Evolutionary conservation across 2,113 vertebrate species (phyloP).

Genomic region (Zosterops hypoxanthus): DNA sequence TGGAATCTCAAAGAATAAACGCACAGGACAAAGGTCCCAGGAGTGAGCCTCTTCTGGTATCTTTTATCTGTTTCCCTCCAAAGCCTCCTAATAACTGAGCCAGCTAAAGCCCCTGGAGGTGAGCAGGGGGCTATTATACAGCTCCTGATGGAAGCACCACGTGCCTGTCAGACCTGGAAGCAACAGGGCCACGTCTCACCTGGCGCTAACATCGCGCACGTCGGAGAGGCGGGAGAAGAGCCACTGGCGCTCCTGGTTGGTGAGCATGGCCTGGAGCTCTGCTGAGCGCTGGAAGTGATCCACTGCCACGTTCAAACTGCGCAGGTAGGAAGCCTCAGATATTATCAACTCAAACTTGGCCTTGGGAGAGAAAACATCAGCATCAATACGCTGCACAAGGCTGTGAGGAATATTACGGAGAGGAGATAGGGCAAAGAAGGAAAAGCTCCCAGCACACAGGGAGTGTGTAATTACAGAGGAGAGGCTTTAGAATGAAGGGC

Average conservation of each 20-base stretch:
- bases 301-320: conserved; percentile 91
- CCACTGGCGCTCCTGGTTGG: conserved; percentile 91
- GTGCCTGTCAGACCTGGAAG: neutral
- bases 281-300: conserved; percentile 89
- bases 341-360: conserved; percentile 94
- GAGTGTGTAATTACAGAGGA: neutral
- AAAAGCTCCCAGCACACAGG: neutral
- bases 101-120: no score
- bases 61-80: no score
- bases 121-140: no score
- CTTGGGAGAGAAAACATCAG: conserved; percentile 58
- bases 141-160: neutral
- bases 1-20: no score
- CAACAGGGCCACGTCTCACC: conserved; percentile 65
- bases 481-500: neutral
- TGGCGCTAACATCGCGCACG: conserved; percentile 88
- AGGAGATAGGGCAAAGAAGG: neutral
- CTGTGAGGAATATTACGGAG: accelerated
- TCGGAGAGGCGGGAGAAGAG: conserved; percentile 92
- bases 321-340: conserved; percentile 93
- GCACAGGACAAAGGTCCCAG: no score
- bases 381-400: neutral
- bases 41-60: no score
- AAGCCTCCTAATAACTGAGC: no score
- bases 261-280: conserved; percentile 79